Conservation (phyloP, 2,888 invertebrate species). For the Acanthosepion esculentum region DNA sequence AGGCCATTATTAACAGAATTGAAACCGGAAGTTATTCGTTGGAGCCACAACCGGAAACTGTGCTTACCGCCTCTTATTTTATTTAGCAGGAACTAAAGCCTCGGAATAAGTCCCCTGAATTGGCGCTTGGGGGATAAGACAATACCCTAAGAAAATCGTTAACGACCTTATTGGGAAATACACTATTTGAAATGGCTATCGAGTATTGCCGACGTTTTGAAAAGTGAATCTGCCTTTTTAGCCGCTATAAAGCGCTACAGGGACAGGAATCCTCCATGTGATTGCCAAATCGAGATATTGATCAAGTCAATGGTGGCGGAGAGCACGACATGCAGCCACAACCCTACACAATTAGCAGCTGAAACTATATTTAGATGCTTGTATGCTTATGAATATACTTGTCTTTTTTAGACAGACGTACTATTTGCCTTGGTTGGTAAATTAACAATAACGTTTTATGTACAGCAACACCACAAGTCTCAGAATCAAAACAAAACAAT, state of each 20-base stretch:
- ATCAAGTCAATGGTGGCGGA: not conserved
- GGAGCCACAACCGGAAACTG: not conserved
- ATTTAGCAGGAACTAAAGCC: not conserved
- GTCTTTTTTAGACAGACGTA: not conserved
- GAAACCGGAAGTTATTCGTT: slow-evolving; percentile 2
- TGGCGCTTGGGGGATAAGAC: not conserved
- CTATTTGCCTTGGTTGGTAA: not conserved
- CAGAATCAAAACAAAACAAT: not conserved
- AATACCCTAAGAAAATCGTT: not conserved
- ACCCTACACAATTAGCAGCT: not conserved
- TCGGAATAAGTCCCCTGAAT: not conserved
- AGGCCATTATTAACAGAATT: not conserved
- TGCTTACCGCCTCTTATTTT: not conserved
- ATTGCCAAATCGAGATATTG: slow-evolving; percentile 1
- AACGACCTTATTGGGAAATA: not conserved
- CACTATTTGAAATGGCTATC: not conserved
- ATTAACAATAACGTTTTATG: not conserved
- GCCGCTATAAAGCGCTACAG: not conserved
- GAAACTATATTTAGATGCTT: slow-evolving; percentile 22
- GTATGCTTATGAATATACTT: not conserved
- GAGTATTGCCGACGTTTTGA: not conserved
- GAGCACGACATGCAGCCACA: slow-evolving; percentile 14
- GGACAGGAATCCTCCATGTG: slow-evolving; percentile 33
- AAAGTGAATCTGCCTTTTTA: slow-evolving; percentile 15
- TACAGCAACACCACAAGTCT: not conserved